A percentile compares a stretch with the other conserved stretches of the same genome.
phyloP scores from a whole-genome alignment of 2,113 vertebrate genomes.

The Gavialis gangeticus region DNA sequence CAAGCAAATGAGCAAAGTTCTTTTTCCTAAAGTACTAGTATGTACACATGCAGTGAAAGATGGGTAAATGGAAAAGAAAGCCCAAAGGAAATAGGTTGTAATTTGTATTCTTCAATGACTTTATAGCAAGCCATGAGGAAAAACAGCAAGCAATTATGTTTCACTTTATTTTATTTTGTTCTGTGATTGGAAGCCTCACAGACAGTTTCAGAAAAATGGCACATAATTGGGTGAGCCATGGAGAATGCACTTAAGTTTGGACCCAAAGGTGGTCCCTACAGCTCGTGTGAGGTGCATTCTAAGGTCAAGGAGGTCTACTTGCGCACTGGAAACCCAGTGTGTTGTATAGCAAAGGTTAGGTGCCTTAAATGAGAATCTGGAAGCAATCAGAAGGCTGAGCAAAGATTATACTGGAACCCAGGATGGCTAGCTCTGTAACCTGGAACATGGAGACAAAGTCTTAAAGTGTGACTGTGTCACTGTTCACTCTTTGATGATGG shows the following conservation, averaged over 20 bases:
- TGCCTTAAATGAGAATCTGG: too few species aligned
- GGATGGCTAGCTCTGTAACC: too few species aligned
- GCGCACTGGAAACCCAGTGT: too few species aligned
- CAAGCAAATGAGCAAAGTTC: not conserved
- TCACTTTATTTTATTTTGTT: not conserved
- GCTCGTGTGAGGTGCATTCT: accelerated
- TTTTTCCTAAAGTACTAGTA: not conserved
- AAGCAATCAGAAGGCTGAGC: too few species aligned
- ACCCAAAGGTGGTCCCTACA: accelerated
- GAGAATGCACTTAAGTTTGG: too few species aligned
- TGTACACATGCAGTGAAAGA: not conserved
- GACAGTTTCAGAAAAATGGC: not conserved
- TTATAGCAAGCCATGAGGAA: not conserved
- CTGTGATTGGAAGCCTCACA: not conserved
- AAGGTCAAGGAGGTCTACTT: not conserved
- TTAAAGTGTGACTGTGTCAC: too few species aligned
- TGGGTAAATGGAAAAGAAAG: too few species aligned
- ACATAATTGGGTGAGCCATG: not conserved
- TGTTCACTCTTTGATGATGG: too few species aligned
- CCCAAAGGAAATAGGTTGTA: not conserved
- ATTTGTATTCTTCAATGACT: not conserved
- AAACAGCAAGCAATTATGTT: not conserved
- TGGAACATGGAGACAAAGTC: too few species aligned
- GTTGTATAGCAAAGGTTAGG: too few species aligned
- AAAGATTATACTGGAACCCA: not conserved